phyloP scores from a whole-genome alignment of 2,797 vertebrate species.

The Ceryle rudis region DNA sequence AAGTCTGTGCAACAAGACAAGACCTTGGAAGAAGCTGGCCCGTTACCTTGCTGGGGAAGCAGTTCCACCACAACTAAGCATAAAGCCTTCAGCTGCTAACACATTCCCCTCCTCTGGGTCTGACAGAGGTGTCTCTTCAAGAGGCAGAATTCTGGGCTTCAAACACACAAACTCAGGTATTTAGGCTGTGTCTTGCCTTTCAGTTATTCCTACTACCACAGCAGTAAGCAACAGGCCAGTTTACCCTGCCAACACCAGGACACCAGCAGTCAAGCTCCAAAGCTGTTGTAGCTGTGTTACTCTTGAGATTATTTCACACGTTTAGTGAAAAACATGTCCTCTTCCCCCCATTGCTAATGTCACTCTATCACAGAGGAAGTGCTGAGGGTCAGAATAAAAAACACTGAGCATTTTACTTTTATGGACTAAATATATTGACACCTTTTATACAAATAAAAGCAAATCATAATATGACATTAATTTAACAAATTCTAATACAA shows the following conservation, averaged over 20 bases:
- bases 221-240: neutral
- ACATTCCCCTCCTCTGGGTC: rapidly evolving
- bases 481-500: slow-evolving; percentile 74
- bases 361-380: neutral
- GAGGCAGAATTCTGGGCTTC: rapidly evolving
- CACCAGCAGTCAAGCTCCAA: neutral
- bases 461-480: slow-evolving; percentile 70
- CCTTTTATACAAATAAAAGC: slow-evolving; percentile 73
- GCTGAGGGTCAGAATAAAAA: neutral
- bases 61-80: neutral
- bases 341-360: neutral
- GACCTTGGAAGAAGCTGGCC: neutral
- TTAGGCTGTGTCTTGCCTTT: neutral
- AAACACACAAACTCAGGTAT: rapidly evolving
- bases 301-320: neutral
- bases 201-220: neutral
- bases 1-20: neutral
- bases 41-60: neutral
- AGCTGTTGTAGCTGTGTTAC: neutral
- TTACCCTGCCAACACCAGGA: neutral
- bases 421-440: slow-evolving; percentile 56
- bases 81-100: neutral
- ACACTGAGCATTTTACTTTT: slow-evolving; percentile 29
- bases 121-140: rapidly evolving
- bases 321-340: neutral